Evolutionary conservation across 2,113 vertebrate species (phyloP).

Genomic region (Stigmatopora nigra): DNA sequence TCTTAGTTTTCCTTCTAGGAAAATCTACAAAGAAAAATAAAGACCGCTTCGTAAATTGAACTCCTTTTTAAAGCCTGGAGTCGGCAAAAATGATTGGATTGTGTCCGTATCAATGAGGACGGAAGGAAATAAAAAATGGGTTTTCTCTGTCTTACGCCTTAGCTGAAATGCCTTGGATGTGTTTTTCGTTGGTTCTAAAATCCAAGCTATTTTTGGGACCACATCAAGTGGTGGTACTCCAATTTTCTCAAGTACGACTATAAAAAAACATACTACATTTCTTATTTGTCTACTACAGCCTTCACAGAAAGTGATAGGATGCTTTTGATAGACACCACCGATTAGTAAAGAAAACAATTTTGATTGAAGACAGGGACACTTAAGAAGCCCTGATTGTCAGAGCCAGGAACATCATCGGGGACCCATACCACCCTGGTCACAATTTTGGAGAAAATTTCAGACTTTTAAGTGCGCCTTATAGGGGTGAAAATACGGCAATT

Average conservation of each 20-base stretch:
- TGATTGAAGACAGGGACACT: too few species aligned
- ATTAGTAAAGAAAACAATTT: too few species aligned
- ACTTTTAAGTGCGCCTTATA: too few species aligned
- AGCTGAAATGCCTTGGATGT: not conserved
- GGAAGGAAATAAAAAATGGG: not conserved
- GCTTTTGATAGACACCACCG: too few species aligned
- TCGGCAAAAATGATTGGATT: not conserved
- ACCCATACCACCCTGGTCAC: too few species aligned
- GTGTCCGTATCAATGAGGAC: not conserved
- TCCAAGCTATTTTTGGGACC: not conserved
- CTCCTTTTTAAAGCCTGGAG: not conserved
- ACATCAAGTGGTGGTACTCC: not conserved
- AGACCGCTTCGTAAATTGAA: not conserved
- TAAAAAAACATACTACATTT: too few species aligned
- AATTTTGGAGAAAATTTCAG: too few species aligned
- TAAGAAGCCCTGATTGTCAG: too few species aligned
- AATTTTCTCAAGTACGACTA: not conserved
- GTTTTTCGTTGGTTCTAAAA: not conserved
- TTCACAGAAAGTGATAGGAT: not conserved
- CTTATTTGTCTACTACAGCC: not conserved
- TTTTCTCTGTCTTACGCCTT: not conserved
- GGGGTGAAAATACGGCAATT: too few species aligned
- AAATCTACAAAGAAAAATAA: not conserved
- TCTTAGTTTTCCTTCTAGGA: not conserved
- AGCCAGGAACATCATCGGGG: too few species aligned